Percentiles rank a stretch among this genome's conserved stretches.
phyloP scores from a whole-genome alignment of 2,113 vertebrate genomes.

The Colossoma macropomum region DNA sequence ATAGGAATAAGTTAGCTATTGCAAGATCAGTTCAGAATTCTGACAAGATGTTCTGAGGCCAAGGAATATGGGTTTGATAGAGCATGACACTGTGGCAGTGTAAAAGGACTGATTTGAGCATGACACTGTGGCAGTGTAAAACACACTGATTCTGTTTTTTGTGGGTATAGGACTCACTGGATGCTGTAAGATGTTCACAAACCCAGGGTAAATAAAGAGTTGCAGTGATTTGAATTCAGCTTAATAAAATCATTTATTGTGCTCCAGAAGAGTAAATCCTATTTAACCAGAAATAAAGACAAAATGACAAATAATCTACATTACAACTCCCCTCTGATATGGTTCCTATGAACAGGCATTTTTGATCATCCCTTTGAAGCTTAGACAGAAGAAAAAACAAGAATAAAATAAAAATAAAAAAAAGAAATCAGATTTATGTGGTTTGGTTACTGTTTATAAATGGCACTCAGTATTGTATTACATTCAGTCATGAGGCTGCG shows the following conservation, averaged over 20 bases:
- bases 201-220: conserved; percentile 56
- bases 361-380: conserved; percentile 63
- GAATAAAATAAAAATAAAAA: conserved; percentile 21
- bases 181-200: conserved; percentile 22
- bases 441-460: conserved; percentile 68
- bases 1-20: not conserved
- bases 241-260: conserved; percentile 86
- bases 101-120: conserved; percentile 50
- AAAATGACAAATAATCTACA: conserved; percentile 82
- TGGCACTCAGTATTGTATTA: conserved; percentile 74
- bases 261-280: conserved; percentile 84
- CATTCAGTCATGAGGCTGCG: conserved; percentile 73
- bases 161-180: not conserved
- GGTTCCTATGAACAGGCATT: conserved; percentile 65
- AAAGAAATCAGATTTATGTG: conserved; percentile 62
- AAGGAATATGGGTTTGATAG: not conserved
- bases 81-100: not conserved
- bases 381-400: conserved; percentile 45
- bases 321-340: conserved; percentile 78
- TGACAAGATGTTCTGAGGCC: not conserved
- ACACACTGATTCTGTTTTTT: not conserved
- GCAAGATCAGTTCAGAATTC: not conserved
- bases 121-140: not conserved
- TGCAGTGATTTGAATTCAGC: conserved; percentile 61
- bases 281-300: conserved; percentile 84